Percentiles rank a stretch among this genome's conserved stretches.
phyloP scores from a whole-genome alignment of 2,888 invertebrate species.

The Marronus borbonicus region DNA sequence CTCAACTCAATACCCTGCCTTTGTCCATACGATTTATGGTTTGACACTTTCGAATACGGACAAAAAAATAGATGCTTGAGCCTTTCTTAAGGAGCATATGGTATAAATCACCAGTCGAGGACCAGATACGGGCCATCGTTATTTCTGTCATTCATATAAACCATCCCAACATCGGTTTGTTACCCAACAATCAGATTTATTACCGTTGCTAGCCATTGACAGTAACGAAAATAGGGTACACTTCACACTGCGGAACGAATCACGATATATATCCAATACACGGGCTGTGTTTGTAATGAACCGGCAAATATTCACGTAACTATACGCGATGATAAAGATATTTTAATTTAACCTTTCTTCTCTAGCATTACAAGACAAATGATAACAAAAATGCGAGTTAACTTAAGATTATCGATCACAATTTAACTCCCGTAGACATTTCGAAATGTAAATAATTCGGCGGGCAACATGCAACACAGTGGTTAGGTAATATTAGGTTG shows the following conservation, averaged over 20 bases:
- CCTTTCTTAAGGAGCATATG: slow-evolving; percentile 70
- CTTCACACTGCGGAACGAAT: slow-evolving; percentile 49
- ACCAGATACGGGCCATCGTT: slow-evolving; percentile 62
- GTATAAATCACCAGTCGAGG: slow-evolving; percentile 68
- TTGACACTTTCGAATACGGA: slow-evolving; percentile 70
- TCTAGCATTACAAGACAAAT: slow-evolving; percentile 34
- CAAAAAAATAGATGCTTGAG: slow-evolving; percentile 69
- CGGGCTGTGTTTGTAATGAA: slow-evolving; percentile 46
- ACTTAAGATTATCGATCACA: slow-evolving; percentile 38
- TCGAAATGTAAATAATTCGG: slow-evolving; percentile 41
- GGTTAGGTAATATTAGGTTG: slow-evolving; percentile 1
- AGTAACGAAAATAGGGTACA: slow-evolving; percentile 52
- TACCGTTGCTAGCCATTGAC: slow-evolving; percentile 57
- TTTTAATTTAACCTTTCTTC: slow-evolving; percentile 43
- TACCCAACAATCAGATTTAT: slow-evolving; percentile 69
- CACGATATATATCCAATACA: slow-evolving; percentile 45
- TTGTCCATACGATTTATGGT: slow-evolving; percentile 68
- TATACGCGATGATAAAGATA: slow-evolving; percentile 45
- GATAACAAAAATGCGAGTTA: slow-evolving; percentile 39
- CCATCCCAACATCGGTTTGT: slow-evolving; percentile 70
- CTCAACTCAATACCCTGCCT: slow-evolving; percentile 57
- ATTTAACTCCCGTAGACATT: slow-evolving; percentile 21
- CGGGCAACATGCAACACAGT: not conserved
- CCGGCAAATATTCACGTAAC: slow-evolving; percentile 48
- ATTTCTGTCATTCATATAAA: slow-evolving; percentile 70